Evolutionary conservation across 2,113 vertebrate genomes (phyloP).

Genomic region (Grallaria varia): DNA sequence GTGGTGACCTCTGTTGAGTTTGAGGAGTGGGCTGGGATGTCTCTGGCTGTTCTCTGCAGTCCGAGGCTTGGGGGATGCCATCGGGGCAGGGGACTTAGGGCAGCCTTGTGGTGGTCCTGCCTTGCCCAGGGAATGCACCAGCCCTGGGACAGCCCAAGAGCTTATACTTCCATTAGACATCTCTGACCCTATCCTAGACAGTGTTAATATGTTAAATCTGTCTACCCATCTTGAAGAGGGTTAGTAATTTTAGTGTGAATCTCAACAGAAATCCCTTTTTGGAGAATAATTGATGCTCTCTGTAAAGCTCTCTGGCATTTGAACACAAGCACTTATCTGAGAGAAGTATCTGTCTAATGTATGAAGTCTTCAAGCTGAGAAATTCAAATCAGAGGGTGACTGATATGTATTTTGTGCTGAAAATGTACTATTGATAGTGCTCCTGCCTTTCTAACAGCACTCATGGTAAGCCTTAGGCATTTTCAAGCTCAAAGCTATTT

Average conservation of each 20-base stretch:
- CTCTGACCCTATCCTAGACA: neutral
- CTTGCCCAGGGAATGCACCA: neutral
- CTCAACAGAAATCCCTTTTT: neutral
- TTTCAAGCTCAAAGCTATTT: neutral
- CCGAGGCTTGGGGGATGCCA: rapidly evolving
- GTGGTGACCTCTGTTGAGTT: neutral
- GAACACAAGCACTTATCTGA: neutral
- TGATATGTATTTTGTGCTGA: neutral
- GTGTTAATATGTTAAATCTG: neutral
- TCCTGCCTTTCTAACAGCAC: neutral
- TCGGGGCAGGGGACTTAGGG: rapidly evolving
- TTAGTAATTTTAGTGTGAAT: neutral
- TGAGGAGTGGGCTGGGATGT: neutral
- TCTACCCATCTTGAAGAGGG: neutral
- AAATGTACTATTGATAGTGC: neutral
- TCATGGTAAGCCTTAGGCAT: neutral
- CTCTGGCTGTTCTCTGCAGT: neutral
- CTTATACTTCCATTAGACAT: neutral
- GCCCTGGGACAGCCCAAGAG: neutral
- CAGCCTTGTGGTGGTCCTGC: neutral
- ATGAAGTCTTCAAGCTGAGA: neutral
- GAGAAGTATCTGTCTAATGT: neutral
- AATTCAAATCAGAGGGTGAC: neutral
- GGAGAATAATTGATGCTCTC: neutral
- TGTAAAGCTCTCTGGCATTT: neutral